Percentiles rank a stretch among this genome's conserved stretches.
phyloP scores from a whole-genome alignment of 1,140 invertebrate species.

The Platyscapa corneri region DNA sequence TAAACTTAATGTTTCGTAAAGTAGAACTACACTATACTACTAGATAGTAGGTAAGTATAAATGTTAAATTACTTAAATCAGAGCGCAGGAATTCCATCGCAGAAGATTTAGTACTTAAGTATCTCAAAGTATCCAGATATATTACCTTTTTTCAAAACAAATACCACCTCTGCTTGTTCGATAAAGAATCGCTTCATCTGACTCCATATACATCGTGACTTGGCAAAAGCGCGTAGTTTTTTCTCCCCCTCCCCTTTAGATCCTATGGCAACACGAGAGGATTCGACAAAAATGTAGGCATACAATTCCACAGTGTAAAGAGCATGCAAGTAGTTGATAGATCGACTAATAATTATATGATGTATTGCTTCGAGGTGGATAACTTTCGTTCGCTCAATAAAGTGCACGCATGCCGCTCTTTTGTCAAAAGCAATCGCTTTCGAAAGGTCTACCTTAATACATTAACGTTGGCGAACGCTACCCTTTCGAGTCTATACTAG shows the following conservation, averaged over 20 bases:
- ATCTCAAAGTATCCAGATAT: not conserved
- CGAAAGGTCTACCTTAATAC: not conserved
- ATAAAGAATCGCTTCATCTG: not conserved
- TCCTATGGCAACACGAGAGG: not conserved
- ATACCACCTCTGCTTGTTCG: not conserved
- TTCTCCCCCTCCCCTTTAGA: not conserved
- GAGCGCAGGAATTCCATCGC: not conserved
- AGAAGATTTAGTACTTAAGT: not conserved
- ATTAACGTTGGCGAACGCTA: not conserved
- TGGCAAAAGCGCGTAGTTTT: not conserved
- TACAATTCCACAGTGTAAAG: not conserved
- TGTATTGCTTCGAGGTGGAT: conserved; percentile 16
- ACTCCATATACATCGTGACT: not conserved
- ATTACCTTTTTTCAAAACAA: conserved; percentile 13
- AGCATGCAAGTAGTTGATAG: conserved; percentile 52
- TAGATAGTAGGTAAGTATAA: not conserved
- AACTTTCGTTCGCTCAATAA: not conserved
- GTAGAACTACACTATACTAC: not conserved
- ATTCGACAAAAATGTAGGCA: not conserved
- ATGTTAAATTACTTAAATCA: not conserved
- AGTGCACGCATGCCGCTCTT: not conserved
- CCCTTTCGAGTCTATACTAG: not conserved
- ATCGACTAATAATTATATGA: conserved; percentile 49
- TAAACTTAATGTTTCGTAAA: not conserved
- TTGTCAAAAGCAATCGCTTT: conserved; percentile 7